A percentile compares a stretch with the other conserved stretches of the same genome.
phyloP scores from a whole-genome alignment of 2,888 invertebrate species.

The Oligia fasciuncula region DNA sequence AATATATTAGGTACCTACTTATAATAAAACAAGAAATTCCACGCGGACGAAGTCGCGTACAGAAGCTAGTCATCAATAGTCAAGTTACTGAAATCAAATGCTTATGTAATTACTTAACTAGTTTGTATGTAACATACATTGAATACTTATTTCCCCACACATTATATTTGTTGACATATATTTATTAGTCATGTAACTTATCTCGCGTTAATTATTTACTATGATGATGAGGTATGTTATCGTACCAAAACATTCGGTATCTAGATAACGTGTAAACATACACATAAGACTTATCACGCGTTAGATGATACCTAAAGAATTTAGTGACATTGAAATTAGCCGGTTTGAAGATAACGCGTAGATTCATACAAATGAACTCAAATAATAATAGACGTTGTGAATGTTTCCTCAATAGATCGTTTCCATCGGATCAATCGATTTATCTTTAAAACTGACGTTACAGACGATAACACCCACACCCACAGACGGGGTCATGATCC shows the following conservation, averaged over 20 bases:
- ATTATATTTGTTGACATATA: slow-evolving; percentile 27
- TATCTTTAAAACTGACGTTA: slow-evolving; percentile 29
- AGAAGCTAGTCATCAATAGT: background rate
- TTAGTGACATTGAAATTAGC: slow-evolving; percentile 39
- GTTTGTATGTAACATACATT: background rate
- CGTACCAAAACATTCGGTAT: slow-evolving; percentile 41
- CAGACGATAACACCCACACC: slow-evolving; percentile 26
- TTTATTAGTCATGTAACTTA: slow-evolving; percentile 42
- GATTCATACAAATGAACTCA: slow-evolving; percentile 4
- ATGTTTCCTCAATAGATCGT: slow-evolving; percentile 14
- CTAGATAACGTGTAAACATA: slow-evolving; percentile 26
- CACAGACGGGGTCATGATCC: slow-evolving; percentile 20
- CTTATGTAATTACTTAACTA: background rate
- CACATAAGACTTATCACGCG: slow-evolving; percentile 24
- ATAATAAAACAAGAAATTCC: background rate
- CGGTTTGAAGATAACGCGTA: slow-evolving; percentile 14
- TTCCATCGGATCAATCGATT: slow-evolving; percentile 21
- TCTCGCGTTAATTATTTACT: slow-evolving; percentile 44
- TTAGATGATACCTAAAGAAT: slow-evolving; percentile 12
- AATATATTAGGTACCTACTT: background rate
- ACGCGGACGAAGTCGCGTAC: background rate
- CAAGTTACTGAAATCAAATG: background rate
- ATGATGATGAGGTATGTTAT: slow-evolving; percentile 30
- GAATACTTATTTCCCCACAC: background rate
- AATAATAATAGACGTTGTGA: slow-evolving; percentile 4